Evolutionary conservation across 2,797 vertebrate species (phyloP), one percentile per base, ranked within the genome.

Genomic region (Martes flavigula): DNA sequence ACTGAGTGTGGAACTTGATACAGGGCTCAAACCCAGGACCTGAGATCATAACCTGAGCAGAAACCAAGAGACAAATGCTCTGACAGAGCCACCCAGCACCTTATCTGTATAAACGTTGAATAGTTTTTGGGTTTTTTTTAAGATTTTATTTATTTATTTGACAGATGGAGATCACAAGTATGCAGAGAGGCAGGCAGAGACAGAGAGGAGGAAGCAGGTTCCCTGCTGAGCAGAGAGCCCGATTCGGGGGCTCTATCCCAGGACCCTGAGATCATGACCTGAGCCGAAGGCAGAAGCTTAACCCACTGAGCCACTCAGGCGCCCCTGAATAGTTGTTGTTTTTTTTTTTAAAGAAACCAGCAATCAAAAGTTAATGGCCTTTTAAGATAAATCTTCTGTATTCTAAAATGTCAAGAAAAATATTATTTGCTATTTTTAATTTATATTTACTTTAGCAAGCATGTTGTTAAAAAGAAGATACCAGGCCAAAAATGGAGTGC

Each of bases 391-490:
- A 38, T 1, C 3, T 90, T 62, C 54, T 78, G 0, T 32, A 38
- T 46, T 51, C 40, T 87, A 72, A 68, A 85, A 84, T 35, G 21
- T 82, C 25, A 78, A 90, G 40, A 87, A 87, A 82, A 25, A 23
- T 75, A 38, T 51, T 91, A 84, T 56, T 93, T 66, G 23, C 30
- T 77, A 2, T n/a, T 94, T 97, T 96, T 75, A 91, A 70, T 20
- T 46, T 46, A 46, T 62, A 14, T 51, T 89, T 90, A 38, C 79
- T 68, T 94, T 90, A 77, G 25, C 17, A 93, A 87, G 30, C 13
- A 87, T 54, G 46, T 14, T 78, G n/a, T 90, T 85, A 51, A 94
- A 84, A 85, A 48, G 21, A 85, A 85, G 51, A 70, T n/a, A 79
- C 60, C 1, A 12, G 40, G 51, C 7, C 27, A 17, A 14, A 86